These are phyloP conservation scores for Acinonyx jubatus DNA, from an alignment of 2,113 vertebrate genomes.

Conservation along the genomic window DNA sequence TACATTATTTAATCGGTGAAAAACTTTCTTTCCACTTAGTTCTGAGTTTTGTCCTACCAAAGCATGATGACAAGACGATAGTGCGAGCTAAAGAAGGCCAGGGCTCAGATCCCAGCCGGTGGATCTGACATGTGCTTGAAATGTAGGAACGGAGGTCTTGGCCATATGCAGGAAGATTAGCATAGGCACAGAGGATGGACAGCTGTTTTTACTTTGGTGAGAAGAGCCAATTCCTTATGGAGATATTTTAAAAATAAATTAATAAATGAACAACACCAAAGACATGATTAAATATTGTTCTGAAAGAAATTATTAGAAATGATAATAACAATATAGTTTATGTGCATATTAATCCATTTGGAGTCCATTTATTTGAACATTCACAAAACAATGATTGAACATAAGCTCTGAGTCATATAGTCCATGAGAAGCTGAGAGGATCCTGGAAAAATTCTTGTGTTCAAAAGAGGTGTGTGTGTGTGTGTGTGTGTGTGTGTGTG, in stretches of 20 bases:
- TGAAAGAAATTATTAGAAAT: conserved; percentile 8
- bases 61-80: neutral
- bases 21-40: neutral
- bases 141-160: neutral
- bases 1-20: neutral
- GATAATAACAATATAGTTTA: neutral
- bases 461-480: neutral
- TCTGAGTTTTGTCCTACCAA: neutral
- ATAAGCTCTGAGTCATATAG: neutral
- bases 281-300: neutral
- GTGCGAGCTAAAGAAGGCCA: neutral
- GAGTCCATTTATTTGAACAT: neutral
- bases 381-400: neutral
- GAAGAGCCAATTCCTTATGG: neutral
- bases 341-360: neutral
- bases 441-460: neutral
- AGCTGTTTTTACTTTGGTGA: neutral
- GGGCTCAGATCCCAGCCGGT: neutral
- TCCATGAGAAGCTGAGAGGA: neutral
- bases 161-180: neutral
- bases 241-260: neutral
- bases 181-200: too few relatives aligned
- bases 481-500: too few relatives aligned
- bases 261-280: neutral
- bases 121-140: neutral